Base-by-base conservation (phyloP, 2,888 invertebrate species). In the Galeruca laticollis region DNA sequence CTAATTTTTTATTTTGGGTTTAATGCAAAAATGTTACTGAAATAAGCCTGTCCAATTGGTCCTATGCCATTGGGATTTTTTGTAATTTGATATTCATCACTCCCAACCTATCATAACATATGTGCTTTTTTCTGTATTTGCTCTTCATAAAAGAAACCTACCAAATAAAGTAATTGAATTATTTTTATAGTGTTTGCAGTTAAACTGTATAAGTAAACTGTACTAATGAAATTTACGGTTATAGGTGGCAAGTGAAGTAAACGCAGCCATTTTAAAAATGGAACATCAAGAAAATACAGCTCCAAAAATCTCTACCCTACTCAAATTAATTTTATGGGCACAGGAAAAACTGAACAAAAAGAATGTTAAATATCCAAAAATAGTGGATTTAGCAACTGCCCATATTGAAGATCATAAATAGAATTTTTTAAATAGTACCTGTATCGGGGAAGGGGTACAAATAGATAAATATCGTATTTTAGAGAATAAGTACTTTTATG, bases 261-360 rank as follows among this genome's bases (percentile, higher is more conserved):
- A 99, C 86, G 96, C 98, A 60, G 98, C 98, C n/a, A 97, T 99
- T 78, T 87, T 99, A 65, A 95, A 96, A 84, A 94, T 94, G 87
- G 97, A 98, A 84, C 94, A 96, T 81, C 92, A 94, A 83, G 95
- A 96, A 82, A 92, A 94, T 60, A 96, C 95, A 1, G 94, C 95
- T 69, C 97, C 98, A 2, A 94, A 97, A 84, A 88, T 99, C 68
- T 96, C 96, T 82, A 96, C 94, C 80, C 88, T 98, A 15, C 87
- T 99, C 11, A 95, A 97, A 84, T 90, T 98, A 86, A 94, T 99
- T 78, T 87, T 98, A 56, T 99, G 98, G 98, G 95, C 97, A 0
- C 98, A 99, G 85, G 94, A 95, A 67, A 96, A 98, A 84, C 88
- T 99, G 31, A 97, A 97, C 84, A 96, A 94, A 82, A 96, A 96